Conservation (phyloP, 2,888 invertebrate genomes). For the Leucozona laternaria region DNA sequence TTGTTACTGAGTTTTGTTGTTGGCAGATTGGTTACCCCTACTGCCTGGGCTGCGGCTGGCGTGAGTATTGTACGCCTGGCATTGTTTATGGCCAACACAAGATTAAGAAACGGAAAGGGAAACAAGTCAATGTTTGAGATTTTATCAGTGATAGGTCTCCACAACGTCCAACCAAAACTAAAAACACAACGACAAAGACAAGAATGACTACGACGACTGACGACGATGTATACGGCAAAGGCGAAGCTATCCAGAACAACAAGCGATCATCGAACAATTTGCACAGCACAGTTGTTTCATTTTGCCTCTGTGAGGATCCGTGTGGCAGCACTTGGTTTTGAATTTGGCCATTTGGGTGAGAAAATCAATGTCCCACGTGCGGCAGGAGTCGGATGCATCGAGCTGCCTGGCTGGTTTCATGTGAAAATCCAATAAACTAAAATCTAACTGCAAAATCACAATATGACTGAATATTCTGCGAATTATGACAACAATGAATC, state of each 20-base stretch:
- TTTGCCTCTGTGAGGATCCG: slow-evolving; percentile 39
- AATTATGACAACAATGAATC: slow-evolving; percentile 64
- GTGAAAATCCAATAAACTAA: slow-evolving; percentile 75
- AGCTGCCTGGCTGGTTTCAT: slow-evolving; percentile 68
- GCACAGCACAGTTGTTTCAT: slow-evolving; percentile 65
- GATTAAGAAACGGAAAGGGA: slow-evolving; percentile 76
- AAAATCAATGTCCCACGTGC: slow-evolving; percentile 74
- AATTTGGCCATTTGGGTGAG: slow-evolving; percentile 53
- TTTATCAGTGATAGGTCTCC: slow-evolving; percentile 77
- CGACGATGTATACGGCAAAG: slow-evolving; percentile 20
- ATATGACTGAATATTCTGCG: slow-evolving; percentile 69
- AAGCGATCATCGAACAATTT: slow-evolving; percentile 69
- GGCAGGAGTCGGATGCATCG: slow-evolving; percentile 35
- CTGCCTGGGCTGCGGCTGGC: slow-evolving; percentile 19
- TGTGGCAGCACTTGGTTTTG: slow-evolving; percentile 32
- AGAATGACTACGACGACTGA: slow-evolving; percentile 55
- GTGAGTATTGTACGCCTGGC: slow-evolving; percentile 67
- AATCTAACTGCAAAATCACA: slow-evolving; percentile 73
- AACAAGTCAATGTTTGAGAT: slow-evolving; percentile 77
- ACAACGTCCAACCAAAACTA: slow-evolving; percentile 55
- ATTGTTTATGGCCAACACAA: slow-evolving; percentile 75
- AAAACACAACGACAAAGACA: slow-evolving; percentile 45
- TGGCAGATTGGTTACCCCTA: slow-evolving; percentile 77
- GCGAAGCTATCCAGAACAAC: slow-evolving; percentile 46
- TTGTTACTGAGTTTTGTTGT: slow-evolving; percentile 65